Base-by-base conservation (phyloP, 2,113 vertebrate species). In the Odobenus rosmarus region DNA sequence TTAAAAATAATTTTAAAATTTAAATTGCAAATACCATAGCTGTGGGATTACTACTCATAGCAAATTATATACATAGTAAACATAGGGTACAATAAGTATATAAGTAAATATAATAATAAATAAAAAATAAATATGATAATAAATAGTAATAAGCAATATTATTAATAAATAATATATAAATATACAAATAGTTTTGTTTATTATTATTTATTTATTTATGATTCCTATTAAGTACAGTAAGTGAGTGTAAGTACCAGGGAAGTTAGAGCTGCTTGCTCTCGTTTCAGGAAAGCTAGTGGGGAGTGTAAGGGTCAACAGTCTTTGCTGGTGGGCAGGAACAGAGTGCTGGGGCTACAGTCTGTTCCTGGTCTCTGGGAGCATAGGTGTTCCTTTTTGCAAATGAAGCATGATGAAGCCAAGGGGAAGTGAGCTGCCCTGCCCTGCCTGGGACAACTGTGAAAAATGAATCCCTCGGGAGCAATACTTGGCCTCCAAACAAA, bases 401-500 rank as follows among this genome's bases (percentile, higher is more conserved):
- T 49, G 13, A 19, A 88, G 69, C 21, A 9, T 76, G 51, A 72
- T 13, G 4, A 83, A 87, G 39, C 46, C 71, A 69, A 91, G 64
- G 23, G n/a, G 10, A 31, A 67, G 61, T 49, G 19, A 55, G 16
- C 49, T 90, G 4, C 7, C 28, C 74, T 90, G 67, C 7, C 42
- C 15, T 89, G 10, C 7, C 23, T 49, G 62, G 82, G 74, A 31
- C 21, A 28, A 64, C 64, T 85, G 46, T 61, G 59, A 31, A 92
- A 86, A 88, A 90, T 79, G 8, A 86, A 67, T 72, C 39, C 81
- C 62, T 86, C 82, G 64, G 46, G 67, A 36, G 67, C 51, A 64
- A 72, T 67, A 5, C 46, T 89, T 82, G 86, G 42, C 26, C 51
- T 89, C 72, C 31, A 93, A 97, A 96, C 24, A 49, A 90, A 83